These are phyloP conservation scores for Plebejus anna DNA, from an alignment of 2,888 invertebrate species.

Conservation along the genomic window DNA sequence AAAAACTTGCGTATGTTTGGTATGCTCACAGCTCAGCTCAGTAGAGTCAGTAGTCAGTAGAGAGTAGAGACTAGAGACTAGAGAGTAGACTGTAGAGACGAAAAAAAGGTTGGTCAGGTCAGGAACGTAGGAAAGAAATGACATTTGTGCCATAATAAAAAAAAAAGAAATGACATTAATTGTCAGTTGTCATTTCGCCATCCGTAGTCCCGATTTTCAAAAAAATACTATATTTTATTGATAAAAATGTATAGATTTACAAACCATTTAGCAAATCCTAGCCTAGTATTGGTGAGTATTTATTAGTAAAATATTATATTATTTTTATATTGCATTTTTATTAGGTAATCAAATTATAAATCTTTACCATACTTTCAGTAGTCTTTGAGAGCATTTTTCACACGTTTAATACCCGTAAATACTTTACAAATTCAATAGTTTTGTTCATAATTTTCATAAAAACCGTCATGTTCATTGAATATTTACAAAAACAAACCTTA, in stretches of 20 bases:
- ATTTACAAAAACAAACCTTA: slow-evolving; percentile 22
- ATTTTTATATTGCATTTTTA: background rate
- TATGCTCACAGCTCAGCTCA: too few species aligned
- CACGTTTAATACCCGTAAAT: background rate
- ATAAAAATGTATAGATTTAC: slow-evolving; percentile 76
- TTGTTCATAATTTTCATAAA: background rate
- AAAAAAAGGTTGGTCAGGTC: background rate
- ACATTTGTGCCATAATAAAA: too few species aligned
- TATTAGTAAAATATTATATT: slow-evolving; percentile 15
- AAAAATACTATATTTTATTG: slow-evolving; percentile 49
- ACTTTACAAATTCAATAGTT: background rate
- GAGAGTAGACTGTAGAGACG: too few species aligned
- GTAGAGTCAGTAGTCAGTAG: too few species aligned
- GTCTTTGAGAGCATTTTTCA: background rate
- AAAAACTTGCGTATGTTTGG: too few species aligned
- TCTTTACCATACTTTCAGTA: background rate
- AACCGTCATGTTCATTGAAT: background rate
- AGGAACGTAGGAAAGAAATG: too few species aligned
- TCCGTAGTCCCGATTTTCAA: slow-evolving; percentile 67
- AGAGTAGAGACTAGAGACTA: too few species aligned
- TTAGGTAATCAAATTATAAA: slow-evolving; percentile 12
- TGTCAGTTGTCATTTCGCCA: slow-evolving; percentile 49
- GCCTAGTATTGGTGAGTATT: slow-evolving; percentile 65
- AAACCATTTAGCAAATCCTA: slow-evolving; percentile 63
- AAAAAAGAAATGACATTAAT: background rate